Evolutionary conservation across 2,888 invertebrate species (phyloP).

Genomic region (Drosophila neutralis): DNA sequence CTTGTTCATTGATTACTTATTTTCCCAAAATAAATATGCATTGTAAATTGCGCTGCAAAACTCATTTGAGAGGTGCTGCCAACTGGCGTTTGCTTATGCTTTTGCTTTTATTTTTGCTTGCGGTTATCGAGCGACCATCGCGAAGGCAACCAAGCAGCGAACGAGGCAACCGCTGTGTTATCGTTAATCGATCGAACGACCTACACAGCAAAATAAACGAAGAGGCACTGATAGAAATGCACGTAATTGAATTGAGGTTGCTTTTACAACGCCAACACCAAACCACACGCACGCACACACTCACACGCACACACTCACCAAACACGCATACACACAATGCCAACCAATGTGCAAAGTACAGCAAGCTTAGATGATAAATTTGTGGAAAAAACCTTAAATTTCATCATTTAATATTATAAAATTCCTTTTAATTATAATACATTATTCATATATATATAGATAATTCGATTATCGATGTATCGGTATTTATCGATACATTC

Average conservation of each 20-base stretch:
- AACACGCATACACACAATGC: background rate
- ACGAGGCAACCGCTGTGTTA: slow-evolving; percentile 44
- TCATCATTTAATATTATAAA: background rate
- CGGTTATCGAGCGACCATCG: slow-evolving; percentile 71
- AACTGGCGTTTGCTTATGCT: slow-evolving; percentile 10
- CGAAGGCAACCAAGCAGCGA: slow-evolving; percentile 21
- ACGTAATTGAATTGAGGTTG: slow-evolving; percentile 30
- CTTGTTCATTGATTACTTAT: slow-evolving; percentile 73
- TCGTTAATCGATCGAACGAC: slow-evolving; percentile 73
- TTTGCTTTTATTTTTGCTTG: slow-evolving; percentile 23
- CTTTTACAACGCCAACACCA: background rate
- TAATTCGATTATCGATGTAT: background rate
- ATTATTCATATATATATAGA: background rate
- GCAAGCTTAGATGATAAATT: background rate
- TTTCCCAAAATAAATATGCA: slow-evolving; percentile 81
- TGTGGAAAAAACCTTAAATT: background rate
- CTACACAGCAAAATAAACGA: slow-evolving; percentile 51
- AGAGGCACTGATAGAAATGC: slow-evolving; percentile 7
- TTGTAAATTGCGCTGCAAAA: slow-evolving; percentile 71
- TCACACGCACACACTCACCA: background rate
- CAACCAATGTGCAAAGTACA: background rate
- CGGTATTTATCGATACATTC: background rate
- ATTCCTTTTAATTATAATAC: background rate
- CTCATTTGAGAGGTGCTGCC: slow-evolving; percentile 48
- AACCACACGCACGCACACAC: background rate